phyloP scores from a whole-genome alignment of 2,113 vertebrate species.

The Oplegnathus fasciatus region DNA sequence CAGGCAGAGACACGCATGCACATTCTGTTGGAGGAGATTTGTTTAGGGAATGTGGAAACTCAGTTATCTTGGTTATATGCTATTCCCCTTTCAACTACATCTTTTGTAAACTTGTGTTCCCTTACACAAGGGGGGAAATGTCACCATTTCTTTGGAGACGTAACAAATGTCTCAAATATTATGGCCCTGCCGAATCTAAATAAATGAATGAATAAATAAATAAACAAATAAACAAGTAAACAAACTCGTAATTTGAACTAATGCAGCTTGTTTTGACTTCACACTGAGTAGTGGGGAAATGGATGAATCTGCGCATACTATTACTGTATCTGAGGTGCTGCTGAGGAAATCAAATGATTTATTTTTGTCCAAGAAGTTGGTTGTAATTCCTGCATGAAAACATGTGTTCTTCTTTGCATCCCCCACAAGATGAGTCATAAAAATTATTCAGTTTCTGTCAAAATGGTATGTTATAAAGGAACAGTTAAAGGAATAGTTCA shows the following conservation, averaged over 20 bases:
- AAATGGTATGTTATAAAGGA: background rate
- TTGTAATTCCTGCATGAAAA: too few relatives aligned
- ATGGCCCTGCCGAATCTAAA: background rate
- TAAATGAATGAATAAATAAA: background rate
- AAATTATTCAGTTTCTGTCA: background rate
- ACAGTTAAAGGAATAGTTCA: background rate
- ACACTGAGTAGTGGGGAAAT: background rate
- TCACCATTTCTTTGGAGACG: background rate
- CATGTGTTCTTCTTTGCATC: too few relatives aligned
- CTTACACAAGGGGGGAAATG: background rate
- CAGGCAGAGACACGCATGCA: background rate
- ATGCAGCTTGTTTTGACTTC: background rate
- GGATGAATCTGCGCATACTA: background rate
- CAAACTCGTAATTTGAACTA: background rate
- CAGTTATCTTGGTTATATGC: background rate
- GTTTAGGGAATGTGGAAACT: background rate
- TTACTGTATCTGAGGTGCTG: background rate
- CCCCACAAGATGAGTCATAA: background rate
- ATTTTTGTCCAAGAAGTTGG: background rate
- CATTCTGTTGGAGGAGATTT: background rate
- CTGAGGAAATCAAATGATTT: background rate
- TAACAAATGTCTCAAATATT: background rate
- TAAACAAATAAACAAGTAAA: too few relatives aligned
- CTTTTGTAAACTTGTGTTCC: background rate
- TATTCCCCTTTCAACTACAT: background rate